Conservation (phyloP, 1,140 invertebrate genomes). For the Drosophila prosaltans region DNA sequence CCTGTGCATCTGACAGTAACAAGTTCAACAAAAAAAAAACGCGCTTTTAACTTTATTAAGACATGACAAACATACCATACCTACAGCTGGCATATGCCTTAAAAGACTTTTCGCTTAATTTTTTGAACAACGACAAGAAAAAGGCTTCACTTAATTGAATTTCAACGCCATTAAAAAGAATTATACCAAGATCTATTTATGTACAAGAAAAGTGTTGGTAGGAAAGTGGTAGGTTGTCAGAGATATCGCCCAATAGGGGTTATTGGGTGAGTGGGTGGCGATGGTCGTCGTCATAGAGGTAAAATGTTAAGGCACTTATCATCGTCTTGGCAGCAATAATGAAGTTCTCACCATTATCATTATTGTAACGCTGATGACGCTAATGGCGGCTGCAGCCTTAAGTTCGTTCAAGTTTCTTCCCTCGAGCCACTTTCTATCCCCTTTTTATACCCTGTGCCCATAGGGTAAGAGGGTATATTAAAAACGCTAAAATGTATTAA, state of each 20-base stretch:
- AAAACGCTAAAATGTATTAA: no score
- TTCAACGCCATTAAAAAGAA: slow-evolving; percentile 76
- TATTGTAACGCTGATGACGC: slow-evolving; percentile 51
- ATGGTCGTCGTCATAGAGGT: neutral
- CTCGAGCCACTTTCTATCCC: slow-evolving; percentile 25
- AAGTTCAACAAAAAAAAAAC: slow-evolving; percentile 65
- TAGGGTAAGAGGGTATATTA: no score
- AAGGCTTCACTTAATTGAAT: slow-evolving; percentile 72
- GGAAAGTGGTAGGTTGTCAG: neutral
- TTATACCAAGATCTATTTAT: slow-evolving; percentile 44
- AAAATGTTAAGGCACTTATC: slow-evolving; percentile 49
- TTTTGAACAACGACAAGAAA: slow-evolving; percentile 54
- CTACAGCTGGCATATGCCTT: slow-evolving; percentile 24
- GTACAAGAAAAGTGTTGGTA: slow-evolving; percentile 9
- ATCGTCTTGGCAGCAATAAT: slow-evolving; percentile 37
- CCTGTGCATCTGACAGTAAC: slow-evolving; percentile 71
- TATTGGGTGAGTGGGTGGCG: neutral
- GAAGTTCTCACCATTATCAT: slow-evolving; percentile 54
- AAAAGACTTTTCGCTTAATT: slow-evolving; percentile 64
- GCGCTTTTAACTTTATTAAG: slow-evolving; percentile 78
- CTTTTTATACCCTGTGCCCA: neutral
- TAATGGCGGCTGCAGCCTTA: slow-evolving; percentile 58
- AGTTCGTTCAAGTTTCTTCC: neutral
- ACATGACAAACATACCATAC: slow-evolving; percentile 62
- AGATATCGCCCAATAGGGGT: neutral